These are phyloP conservation scores for Dasypolia templi DNA, from an alignment of 2,888 invertebrate species.

Conservation along the genomic window DNA sequence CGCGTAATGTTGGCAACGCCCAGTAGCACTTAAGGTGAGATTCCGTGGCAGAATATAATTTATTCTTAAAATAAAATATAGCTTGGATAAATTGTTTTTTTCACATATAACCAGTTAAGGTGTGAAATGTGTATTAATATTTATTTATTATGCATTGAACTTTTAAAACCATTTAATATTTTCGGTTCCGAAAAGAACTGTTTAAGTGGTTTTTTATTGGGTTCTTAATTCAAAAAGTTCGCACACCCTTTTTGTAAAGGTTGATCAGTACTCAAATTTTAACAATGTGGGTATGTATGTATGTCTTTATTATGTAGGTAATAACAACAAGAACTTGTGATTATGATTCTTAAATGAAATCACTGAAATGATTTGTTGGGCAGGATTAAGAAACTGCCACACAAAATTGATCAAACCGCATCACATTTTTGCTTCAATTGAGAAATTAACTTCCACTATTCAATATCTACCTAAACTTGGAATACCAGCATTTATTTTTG, in stretches of 20 bases:
- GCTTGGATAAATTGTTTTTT: slow-evolving; percentile 39
- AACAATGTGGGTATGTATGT: not conserved
- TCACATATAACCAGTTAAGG: slow-evolving; percentile 28
- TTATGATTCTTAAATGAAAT: not conserved
- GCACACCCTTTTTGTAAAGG: slow-evolving; percentile 21
- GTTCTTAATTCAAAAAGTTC: slow-evolving; percentile 29
- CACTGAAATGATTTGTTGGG: not conserved
- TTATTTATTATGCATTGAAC: slow-evolving; percentile 58
- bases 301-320: not conserved
- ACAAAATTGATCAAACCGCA: not conserved
- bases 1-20: slow-evolving; percentile 77
- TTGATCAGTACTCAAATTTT: slow-evolving; percentile 21
- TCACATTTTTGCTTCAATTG: not conserved
- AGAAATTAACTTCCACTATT: no score
- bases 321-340: not conserved
- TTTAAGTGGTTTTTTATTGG: slow-evolving; percentile 36
- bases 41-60: slow-evolving; percentile 47
- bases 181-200: slow-evolving; percentile 24
- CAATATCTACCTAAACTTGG: no score
- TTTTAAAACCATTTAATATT: slow-evolving; percentile 45
- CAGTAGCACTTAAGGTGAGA: slow-evolving; percentile 68
- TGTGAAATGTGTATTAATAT: slow-evolving; percentile 51
- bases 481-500: not conserved
- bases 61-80: slow-evolving; percentile 48
- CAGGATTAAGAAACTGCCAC: not conserved